These are phyloP conservation scores for Euphonia xanthogaster DNA, from an alignment of 2,797 vertebrate species.

Conservation along the genomic window DNA sequence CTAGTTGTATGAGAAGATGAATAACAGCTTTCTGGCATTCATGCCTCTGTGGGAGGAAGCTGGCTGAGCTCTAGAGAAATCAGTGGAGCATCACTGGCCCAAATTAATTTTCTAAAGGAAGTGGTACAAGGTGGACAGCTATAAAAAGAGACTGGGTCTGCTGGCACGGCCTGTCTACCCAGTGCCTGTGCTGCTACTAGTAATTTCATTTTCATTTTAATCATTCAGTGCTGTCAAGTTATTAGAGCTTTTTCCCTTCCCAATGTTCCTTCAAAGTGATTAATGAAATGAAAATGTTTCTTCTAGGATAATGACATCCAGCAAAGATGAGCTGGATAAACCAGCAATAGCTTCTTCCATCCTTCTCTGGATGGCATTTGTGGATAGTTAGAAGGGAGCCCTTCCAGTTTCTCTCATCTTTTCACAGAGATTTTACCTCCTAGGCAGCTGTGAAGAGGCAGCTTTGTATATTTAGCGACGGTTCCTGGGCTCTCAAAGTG, in stretches of 20 bases:
- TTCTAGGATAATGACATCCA: background rate
- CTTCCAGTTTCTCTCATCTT: background rate
- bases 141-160: background rate
- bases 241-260: background rate
- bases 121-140: accelerated
- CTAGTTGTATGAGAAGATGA: background rate
- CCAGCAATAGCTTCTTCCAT: background rate
- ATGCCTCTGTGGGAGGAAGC: background rate
- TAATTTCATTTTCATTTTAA: background rate
- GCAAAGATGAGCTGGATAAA: background rate
- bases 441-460: background rate
- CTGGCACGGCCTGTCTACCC: accelerated
- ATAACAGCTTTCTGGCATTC: background rate
- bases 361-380: accelerated
- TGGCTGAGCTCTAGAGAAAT: background rate
- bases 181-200: background rate
- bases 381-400: background rate
- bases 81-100: background rate
- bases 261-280: background rate
- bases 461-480: background rate
- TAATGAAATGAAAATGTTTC: background rate
- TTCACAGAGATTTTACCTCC: background rate
- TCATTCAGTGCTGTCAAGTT: background rate
- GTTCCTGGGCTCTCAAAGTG: background rate
- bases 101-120: background rate